phyloP scores from a whole-genome alignment of 2,888 invertebrate genomes.

The Chydorus sphaericus region DNA sequence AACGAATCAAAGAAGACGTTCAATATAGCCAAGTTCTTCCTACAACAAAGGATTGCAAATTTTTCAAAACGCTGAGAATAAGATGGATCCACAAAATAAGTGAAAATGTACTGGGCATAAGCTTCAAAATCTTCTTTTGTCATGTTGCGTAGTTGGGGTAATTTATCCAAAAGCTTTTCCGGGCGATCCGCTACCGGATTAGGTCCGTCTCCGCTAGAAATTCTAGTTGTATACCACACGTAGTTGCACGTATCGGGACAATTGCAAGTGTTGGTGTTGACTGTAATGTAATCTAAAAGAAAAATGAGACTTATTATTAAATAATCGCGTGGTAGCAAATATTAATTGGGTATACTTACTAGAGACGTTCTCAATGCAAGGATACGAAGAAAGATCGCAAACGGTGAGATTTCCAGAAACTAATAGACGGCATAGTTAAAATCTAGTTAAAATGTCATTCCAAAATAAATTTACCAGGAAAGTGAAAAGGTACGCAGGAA shows the following conservation, averaged over 20 bases:
- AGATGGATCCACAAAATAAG: neutral
- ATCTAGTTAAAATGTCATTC: neutral
- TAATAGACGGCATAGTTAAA: neutral
- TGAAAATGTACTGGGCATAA: neutral
- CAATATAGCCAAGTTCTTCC: conserved; percentile 5
- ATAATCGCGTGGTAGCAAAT: no score
- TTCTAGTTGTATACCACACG: neutral
- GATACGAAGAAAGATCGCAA: neutral
- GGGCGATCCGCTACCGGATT: neutral
- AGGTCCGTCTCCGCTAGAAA: neutral
- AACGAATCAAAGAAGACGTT: conserved; percentile 7
- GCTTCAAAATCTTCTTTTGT: neutral
- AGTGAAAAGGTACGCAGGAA: conserved; percentile 14
- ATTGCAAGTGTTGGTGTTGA: neutral
- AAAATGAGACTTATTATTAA: no score
- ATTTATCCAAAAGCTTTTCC: neutral
- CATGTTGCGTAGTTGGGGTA: neutral
- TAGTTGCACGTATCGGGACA: neutral
- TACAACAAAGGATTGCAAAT: no score
- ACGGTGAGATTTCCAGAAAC: neutral
- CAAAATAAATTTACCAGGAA: neutral
- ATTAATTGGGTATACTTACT: neutral
- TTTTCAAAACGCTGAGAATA: no score
- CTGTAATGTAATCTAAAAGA: no score
- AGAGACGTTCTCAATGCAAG: neutral